These are phyloP conservation scores for Dendroctonus valens DNA, from an alignment of 1,140 invertebrate species.

Conservation along the genomic window DNA sequence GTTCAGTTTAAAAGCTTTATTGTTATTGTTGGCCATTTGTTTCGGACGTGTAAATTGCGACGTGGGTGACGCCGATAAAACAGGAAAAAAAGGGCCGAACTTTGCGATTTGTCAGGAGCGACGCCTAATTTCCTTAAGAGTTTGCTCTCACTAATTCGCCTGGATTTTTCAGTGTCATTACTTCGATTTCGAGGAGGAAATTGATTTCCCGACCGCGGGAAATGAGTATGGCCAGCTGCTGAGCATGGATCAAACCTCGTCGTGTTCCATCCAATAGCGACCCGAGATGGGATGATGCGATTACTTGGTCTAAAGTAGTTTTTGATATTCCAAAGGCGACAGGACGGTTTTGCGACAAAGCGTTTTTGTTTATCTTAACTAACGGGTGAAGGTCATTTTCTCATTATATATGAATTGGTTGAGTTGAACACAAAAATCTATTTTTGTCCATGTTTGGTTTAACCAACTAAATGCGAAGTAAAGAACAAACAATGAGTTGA, in stretches of 20 bases:
- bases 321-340: not conserved
- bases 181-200: constrained; percentile 49
- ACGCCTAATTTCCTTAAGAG: constrained; percentile 4
- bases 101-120: no score
- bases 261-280: constrained; percentile 49
- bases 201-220: constrained; percentile 42
- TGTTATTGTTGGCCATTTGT: no score
- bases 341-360: not conserved
- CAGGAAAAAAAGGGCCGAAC: constrained; percentile 2
- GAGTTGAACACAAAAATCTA: not conserved
- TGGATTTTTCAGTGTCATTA: constrained; percentile 48
- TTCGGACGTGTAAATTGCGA: not conserved
- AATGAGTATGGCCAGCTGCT: constrained; percentile 39
- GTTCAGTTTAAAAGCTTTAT: constrained; percentile 15
- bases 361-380: not conserved
- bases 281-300: no score
- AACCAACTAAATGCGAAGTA: no score
- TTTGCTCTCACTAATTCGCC: constrained; percentile 8
- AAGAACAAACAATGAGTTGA: not conserved
- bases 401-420: not conserved
- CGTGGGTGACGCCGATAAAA: not conserved
- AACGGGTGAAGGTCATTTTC: no score
- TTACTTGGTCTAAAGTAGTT: constrained; percentile 5
- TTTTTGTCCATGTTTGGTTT: not conserved
- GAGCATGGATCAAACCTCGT: constrained; percentile 45